phyloP scores from a whole-genome alignment of 2,797 vertebrate genomes.

The Sphenopsis melanotis region DNA sequence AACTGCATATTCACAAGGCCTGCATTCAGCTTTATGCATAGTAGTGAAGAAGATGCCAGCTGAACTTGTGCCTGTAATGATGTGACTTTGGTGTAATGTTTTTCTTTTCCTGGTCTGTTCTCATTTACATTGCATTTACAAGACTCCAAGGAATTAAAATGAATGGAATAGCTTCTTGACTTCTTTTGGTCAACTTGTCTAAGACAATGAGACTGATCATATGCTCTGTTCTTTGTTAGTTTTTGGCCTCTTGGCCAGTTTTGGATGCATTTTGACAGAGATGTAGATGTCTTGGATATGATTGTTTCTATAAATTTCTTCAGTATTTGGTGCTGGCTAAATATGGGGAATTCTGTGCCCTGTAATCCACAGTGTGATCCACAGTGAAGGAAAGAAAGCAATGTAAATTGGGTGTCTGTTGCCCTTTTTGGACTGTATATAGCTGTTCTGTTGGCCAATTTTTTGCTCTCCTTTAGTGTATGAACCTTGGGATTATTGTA shows the following conservation, averaged over 20 bases:
- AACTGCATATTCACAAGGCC: conserved; percentile 8
- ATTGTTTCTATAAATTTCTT: not conserved
- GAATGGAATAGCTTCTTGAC: not conserved
- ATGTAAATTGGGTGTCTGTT: not conserved
- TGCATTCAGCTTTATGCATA: conserved; percentile 12
- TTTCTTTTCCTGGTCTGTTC: not conserved
- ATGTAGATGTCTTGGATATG: not conserved
- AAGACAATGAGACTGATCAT: not conserved
- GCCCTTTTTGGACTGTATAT: not conserved
- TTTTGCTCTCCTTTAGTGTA: not conserved
- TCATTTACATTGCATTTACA: accelerated
- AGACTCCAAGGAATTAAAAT: not conserved
- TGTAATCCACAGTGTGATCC: not conserved
- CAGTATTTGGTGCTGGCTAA: not conserved
- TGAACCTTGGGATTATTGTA: not conserved
- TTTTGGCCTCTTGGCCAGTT: not conserved
- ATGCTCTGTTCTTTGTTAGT: not conserved
- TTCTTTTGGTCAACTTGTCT: not conserved
- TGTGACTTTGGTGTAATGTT: not conserved
- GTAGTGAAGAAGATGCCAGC: not conserved
- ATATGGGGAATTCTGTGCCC: not conserved
- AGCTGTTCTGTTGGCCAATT: not conserved
- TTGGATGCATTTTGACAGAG: not conserved
- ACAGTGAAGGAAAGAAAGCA: not conserved
- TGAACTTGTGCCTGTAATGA: conserved; percentile 13